Percentiles rank a stretch among this genome's conserved stretches.
Conservation (phyloP, 2,888 invertebrate species). For the Eilema griseolum region DNA sequence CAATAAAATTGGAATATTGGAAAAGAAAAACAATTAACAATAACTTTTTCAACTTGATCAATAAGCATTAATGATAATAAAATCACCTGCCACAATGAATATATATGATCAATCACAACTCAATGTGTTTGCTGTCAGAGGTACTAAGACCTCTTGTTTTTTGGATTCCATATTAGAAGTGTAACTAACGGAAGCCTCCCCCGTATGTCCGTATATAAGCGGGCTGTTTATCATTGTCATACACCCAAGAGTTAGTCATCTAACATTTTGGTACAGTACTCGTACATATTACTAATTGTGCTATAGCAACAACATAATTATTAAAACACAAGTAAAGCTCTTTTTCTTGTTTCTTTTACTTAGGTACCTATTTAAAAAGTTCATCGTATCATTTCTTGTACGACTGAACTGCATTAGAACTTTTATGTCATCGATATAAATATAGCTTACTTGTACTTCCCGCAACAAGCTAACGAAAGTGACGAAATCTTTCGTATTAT, state of each 20-base stretch:
- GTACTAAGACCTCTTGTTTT: not conserved
- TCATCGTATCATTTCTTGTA: too few relatives aligned
- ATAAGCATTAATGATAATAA: not conserved
- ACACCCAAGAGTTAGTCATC: too few relatives aligned
- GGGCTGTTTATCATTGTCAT: not conserved
- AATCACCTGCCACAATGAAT: not conserved
- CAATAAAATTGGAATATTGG: not conserved
- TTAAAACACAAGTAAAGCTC: too few relatives aligned
- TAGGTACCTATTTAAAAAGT: too few relatives aligned
- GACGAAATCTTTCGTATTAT: too few relatives aligned
- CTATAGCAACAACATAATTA: too few relatives aligned
- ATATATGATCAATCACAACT: slow-evolving; percentile 3
- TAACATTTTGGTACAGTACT: too few relatives aligned
- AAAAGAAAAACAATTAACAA: not conserved
- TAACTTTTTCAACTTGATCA: not conserved
- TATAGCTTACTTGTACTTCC: not conserved
- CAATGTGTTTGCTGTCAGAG: not conserved
- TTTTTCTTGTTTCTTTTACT: too few relatives aligned
- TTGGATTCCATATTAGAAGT: not conserved
- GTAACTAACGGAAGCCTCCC: not conserved
- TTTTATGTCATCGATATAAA: not conserved
- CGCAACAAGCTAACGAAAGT: too few relatives aligned
- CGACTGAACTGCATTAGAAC: too few relatives aligned
- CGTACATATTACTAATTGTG: too few relatives aligned
- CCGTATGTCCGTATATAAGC: not conserved